Evolutionary conservation across 1,140 invertebrate genomes (phyloP).

Genomic region (Bombus terrestris): DNA sequence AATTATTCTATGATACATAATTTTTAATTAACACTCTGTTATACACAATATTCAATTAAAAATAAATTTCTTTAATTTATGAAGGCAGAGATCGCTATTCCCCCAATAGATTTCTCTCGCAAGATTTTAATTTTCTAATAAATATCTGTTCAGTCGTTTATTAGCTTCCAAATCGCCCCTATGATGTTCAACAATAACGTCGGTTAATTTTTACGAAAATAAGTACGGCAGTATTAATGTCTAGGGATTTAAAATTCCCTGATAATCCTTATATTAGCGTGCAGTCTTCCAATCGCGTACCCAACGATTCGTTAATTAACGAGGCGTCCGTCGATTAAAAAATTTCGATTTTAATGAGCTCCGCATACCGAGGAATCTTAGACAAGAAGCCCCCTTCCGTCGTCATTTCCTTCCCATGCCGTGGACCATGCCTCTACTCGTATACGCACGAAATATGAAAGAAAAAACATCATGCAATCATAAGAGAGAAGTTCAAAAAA

Average conservation of each 20-base stretch:
- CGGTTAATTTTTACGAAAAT: neutral
- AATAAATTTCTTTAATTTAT: neutral
- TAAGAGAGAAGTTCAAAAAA: neutral
- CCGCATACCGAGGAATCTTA: neutral
- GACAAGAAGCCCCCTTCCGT: neutral
- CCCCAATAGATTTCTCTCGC: too few relatives aligned
- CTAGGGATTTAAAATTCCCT: neutral
- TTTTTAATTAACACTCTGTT: too few relatives aligned
- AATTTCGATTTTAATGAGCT: slow-evolving; percentile 16
- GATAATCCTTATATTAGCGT: neutral
- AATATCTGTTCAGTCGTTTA: too few relatives aligned
- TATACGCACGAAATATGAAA: neutral
- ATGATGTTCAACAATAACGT: too few relatives aligned
- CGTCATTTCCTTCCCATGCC: neutral
- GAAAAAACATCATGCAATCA: neutral
- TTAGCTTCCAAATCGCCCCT: neutral
- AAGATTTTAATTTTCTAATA: too few relatives aligned
- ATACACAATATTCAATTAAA: neutral
- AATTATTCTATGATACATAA: too few relatives aligned
- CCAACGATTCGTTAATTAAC: slow-evolving; percentile 16
- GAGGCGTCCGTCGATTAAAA: neutral
- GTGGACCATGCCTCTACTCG: neutral
- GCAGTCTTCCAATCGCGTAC: neutral
- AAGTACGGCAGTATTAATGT: neutral
- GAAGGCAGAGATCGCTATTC: too few relatives aligned